Percentiles rank a stretch among this genome's conserved stretches.
Conservation (phyloP, 1,140 invertebrate species). For the Heliconius melpomene region DNA sequence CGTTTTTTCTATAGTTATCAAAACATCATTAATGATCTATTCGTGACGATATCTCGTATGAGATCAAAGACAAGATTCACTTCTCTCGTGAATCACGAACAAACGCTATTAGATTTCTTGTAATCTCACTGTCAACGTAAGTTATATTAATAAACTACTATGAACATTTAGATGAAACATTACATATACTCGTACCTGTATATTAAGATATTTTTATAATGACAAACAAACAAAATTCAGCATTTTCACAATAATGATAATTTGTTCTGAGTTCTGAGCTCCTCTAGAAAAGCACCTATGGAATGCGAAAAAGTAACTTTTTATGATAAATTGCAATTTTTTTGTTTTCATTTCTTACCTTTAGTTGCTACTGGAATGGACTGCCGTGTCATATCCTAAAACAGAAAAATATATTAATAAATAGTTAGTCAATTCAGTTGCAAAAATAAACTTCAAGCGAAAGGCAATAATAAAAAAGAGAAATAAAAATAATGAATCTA, state of each 20-base stretch:
- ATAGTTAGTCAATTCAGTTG: constrained; percentile 29
- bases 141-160: constrained; percentile 7
- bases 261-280: background rate
- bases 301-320: too few species aligned
- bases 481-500: background rate
- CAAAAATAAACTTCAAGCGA: constrained; percentile 36
- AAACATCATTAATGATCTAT: background rate
- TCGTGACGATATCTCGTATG: background rate
- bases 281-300: too few species aligned
- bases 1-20: background rate
- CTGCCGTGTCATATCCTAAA: constrained; percentile 80
- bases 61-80: constrained; percentile 7
- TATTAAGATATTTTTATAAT: background rate
- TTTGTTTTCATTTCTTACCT: constrained; percentile 58
- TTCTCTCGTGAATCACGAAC: constrained; percentile 17
- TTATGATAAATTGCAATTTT: too few species aligned
- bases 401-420: constrained; percentile 54
- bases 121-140: constrained; percentile 5
- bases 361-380: constrained; percentile 80
- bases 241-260: constrained; percentile 19
- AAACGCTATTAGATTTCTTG: constrained; percentile 7
- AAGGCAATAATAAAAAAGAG: background rate
- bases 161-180: background rate
- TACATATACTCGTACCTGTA: background rate
- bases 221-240: constrained; percentile 9